Base-by-base conservation (phyloP, 2,888 invertebrate species). In the Rhopalosiphum nymphaeae region DNA sequence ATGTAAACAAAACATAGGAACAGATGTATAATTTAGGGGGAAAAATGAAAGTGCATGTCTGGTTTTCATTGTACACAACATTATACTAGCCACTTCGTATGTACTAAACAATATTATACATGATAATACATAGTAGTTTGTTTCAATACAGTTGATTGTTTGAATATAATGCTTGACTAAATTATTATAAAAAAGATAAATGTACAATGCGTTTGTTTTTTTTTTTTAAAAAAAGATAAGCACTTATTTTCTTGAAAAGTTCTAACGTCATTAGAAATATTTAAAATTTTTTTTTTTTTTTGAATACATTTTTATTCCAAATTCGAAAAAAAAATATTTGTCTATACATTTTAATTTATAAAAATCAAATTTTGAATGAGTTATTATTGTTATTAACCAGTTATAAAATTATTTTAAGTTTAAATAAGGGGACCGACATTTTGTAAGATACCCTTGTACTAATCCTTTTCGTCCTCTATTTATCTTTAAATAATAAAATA, bases 1-100 rank as follows among this genome's bases (percentile, higher is more conserved):
- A 53, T 53, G 42, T 84, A 91, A 91, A 53, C 44, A 84, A 90
- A 44, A 89, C 29, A 29, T 29, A 61, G 9, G 90, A 44, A 90
- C 46, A 67, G 44, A 67, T n/a, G n/a, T 21, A 90, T 90, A 67
- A 90, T 61, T 90, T 44, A 89, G 46, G n/a, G 49, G 13, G 42
- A 21, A 26, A 56, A 91, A 91, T 91, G 91, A 91, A 91, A 91
- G 53, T 84, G 78, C 84, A 91, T 91, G 84, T 91, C 42, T 91
- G 44, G 26, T 16, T 36, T 88, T 44, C 49, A 87, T 29, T 87
- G 5, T 87, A 49, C 16, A 87, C 13, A 44, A 86, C 49, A 16
- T 78, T 44, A 46, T 16, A 49, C 26, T 49, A 29, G 26, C 16
- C 11, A 29, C 78, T 78, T 11, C 36, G 46, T 29, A 29, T 49